These are phyloP conservation scores for Sinotaia quadrata DNA, from an alignment of 2,888 invertebrate genomes.

Conservation along the genomic window DNA sequence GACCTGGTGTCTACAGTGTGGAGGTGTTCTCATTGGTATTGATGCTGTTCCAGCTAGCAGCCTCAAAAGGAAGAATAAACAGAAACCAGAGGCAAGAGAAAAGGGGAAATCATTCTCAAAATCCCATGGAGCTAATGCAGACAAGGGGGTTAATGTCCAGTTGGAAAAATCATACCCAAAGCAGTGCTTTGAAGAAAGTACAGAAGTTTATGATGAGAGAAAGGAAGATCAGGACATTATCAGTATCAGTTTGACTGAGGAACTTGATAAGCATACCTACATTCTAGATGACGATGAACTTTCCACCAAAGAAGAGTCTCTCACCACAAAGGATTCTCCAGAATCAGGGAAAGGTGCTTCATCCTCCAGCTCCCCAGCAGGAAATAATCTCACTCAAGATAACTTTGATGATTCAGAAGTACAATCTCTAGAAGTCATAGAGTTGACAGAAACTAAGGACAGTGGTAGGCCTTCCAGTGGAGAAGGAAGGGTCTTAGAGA, in stretches of 20 bases:
- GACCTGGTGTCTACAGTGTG: slow-evolving; percentile 65
- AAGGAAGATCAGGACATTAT: too few relatives aligned
- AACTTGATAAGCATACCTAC: not conserved
- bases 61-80: slow-evolving; percentile 38
- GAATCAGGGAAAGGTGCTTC: slow-evolving; percentile 33
- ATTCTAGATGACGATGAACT: not conserved
- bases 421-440: not conserved
- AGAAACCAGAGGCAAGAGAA: slow-evolving; percentile 5
- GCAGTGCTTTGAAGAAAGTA: not conserved
- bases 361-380: slow-evolving; percentile 17
- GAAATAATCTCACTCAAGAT: not conserved
- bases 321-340: slow-evolving; percentile 19
- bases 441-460: slow-evolving; percentile 36
- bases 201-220: not conserved
- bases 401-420: not conserved
- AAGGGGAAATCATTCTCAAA: not conserved
- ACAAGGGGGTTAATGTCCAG: too few relatives aligned
- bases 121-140: too few relatives aligned
- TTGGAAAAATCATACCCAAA: not conserved
- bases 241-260: not conserved
- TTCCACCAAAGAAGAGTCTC: not conserved
- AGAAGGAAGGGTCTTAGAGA: slow-evolving; percentile 34
- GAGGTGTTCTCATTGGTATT: slow-evolving; percentile 61
- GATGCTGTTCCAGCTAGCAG: slow-evolving; percentile 52
- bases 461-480: slow-evolving; percentile 55